Base-by-base conservation (phyloP, 2,797 vertebrate genomes). In the Hyperoplus immaculatus region DNA sequence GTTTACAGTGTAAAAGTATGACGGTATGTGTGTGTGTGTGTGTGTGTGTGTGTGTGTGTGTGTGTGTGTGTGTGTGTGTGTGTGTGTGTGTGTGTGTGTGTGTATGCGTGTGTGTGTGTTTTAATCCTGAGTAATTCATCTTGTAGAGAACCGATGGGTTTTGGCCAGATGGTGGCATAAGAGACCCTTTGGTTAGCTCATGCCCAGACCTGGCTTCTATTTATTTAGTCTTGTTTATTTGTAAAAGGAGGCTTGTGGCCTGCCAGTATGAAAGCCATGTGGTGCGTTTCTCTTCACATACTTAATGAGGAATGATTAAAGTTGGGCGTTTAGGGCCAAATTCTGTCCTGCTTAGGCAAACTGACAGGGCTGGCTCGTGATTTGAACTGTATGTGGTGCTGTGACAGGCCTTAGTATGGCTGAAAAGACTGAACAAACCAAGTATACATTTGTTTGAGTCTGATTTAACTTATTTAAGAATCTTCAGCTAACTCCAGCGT, bases 161-260 rank as follows among this genome's bases (percentile, higher is more conserved):
- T 60, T 74, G 64, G 18, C 68, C 69, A 84, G 75, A 85, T 85
- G 82, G 59, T 72, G 66, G 76, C 69, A 73, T 60, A 11, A 57
- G 72, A 77, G 82, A 74, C 71, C 73, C 51, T 69, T 76, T 16
- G 29, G 43, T 50, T 74, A 51, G 43, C 77, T 73, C 38, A 56
- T 47, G 74, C 58, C 47, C n/a, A 56, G 55, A 75, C 62, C 67
- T 61, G 53, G 53, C 2, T 77, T 68, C 0, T 77, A 49, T 89
- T 88, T 69, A 76, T 81, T 75, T 61, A 70, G 67, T 83, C 77
- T 67, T 87, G 87, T 93, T 93, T 92, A 86, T 91, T 92, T 93
- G 75, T 29, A 86, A 86, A 86, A 83, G 71, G 79, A 82, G 83
- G 81, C 71, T 50, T 74, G 75, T 50, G 60, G 84, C 81, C 86